phyloP scores from a whole-genome alignment of 2,113 vertebrate species.

The Chloebia gouldiae region DNA sequence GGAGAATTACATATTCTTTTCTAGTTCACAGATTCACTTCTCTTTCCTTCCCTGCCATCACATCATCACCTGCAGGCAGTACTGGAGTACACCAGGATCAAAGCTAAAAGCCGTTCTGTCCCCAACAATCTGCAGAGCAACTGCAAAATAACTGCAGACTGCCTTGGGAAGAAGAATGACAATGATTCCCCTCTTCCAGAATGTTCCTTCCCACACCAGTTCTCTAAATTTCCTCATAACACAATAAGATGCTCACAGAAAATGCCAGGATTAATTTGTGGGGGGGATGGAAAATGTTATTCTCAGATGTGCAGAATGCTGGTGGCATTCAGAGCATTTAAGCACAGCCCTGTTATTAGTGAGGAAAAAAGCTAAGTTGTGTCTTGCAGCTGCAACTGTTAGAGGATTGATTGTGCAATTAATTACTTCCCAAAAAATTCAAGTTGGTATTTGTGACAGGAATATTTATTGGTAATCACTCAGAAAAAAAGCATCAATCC shows the following conservation, averaged over 20 bases:
- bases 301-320: not conserved
- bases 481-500: not conserved
- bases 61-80: not conserved
- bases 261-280: not conserved
- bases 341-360: not conserved
- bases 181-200: not conserved
- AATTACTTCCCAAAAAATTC: conserved; percentile 33
- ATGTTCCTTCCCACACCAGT: not conserved
- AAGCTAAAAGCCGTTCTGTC: not conserved
- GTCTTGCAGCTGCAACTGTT: conserved; percentile 27
- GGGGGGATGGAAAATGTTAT: not conserved
- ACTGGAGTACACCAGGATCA: not conserved
- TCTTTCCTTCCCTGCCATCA: not conserved
- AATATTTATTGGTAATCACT: conserved; percentile 14
- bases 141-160: not conserved
- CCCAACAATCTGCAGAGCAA: not conserved
- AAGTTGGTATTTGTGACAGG: not conserved
- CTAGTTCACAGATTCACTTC: not conserved
- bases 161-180: not conserved
- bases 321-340: not conserved
- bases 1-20: not conserved
- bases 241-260: not conserved
- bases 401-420: not conserved
- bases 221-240: not conserved
- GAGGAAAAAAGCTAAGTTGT: not conserved